phyloP scores from a whole-genome alignment of 2,797 vertebrate genomes.

The Cyprinella venusta region DNA sequence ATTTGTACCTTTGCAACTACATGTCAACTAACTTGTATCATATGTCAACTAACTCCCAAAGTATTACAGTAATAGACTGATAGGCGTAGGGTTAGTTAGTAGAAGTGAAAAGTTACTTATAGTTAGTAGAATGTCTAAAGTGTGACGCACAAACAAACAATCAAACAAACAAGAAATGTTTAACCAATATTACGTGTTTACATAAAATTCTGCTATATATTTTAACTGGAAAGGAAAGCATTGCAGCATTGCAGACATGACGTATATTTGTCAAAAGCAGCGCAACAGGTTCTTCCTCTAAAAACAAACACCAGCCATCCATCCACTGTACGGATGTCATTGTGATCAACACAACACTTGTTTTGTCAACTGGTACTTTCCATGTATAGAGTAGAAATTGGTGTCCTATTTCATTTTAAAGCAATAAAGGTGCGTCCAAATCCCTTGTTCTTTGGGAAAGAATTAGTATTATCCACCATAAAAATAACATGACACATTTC shows the following conservation, averaged over 20 bases:
- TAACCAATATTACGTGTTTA: not conserved
- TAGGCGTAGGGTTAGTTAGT: not conserved
- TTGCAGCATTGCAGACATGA: not conserved
- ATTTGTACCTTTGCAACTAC: not conserved
- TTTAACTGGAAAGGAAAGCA: not conserved
- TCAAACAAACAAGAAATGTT: not conserved
- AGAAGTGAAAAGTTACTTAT: not conserved
- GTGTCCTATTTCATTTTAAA: not conserved
- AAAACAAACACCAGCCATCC: not conserved
- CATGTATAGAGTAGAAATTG: not conserved
- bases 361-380: constrained; percentile 17
- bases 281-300: constrained; percentile 1
- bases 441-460: not conserved
- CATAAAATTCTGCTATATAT: not conserved
- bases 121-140: not conserved
- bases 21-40: too few relatives aligned
- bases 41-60: not conserved
- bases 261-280: constrained; percentile 4
- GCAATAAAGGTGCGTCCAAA: not conserved
- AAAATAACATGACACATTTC: not conserved
- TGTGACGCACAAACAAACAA: not conserved
- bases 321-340: not conserved
- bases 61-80: not conserved
- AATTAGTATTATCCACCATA: not conserved
- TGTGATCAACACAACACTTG: constrained; percentile 8